Conservation (phyloP, 2,797 vertebrate species). For the Bovichtus diacanthus region DNA sequence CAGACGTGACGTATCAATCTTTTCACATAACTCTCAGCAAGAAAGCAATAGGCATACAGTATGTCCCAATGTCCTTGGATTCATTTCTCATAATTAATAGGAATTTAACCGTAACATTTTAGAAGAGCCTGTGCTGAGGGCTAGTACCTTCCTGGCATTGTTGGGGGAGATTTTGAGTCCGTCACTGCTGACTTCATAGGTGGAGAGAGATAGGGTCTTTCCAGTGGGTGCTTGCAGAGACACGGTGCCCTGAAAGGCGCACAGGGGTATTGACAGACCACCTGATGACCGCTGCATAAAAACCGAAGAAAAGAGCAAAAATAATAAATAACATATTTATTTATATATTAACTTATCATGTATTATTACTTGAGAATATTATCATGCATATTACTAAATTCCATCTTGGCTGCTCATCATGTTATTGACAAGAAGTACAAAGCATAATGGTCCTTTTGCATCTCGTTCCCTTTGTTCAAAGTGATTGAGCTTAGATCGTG, state of each 20-base stretch:
- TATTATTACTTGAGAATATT: neutral
- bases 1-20: neutral
- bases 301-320: neutral
- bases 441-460: neutral
- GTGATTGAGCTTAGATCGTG: conserved; percentile 17
- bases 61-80: too few species aligned
- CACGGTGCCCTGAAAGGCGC: conserved; percentile 96
- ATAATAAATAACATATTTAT: neutral
- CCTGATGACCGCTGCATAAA: conserved; percentile 86
- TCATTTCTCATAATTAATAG: neutral
- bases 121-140: neutral
- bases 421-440: conserved; percentile 18
- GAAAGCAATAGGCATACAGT: neutral
- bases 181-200: conserved; percentile 96
- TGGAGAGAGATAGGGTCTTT: conserved; percentile 96
- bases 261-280: conserved; percentile 92
- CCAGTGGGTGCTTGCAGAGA: conserved; percentile 95
- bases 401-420: neutral
- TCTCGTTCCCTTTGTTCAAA: conserved; percentile 24
- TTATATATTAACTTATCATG: neutral
- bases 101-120: neutral
- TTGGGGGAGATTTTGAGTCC: conserved; percentile 91
- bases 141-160: conserved; percentile 85
- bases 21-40: neutral
- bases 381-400: neutral